These are phyloP conservation scores for Alectura lathami DNA, from an alignment of 2,113 vertebrate species.

Conservation along the genomic window DNA sequence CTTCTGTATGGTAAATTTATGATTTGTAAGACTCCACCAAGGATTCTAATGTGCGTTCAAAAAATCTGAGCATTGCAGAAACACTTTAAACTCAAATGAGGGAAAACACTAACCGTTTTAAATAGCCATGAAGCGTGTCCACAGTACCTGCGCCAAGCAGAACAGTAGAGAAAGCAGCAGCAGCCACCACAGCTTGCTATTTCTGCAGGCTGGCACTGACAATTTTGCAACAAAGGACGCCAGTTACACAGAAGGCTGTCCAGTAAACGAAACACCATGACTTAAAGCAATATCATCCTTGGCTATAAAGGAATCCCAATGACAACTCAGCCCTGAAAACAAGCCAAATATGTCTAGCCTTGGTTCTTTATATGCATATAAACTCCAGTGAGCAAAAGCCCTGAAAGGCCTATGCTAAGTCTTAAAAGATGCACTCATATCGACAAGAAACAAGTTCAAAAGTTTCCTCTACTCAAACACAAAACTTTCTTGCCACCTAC, in stretches of 20 bases:
- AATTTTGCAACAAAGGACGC: neutral
- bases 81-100: neutral
- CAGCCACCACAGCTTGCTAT: neutral
- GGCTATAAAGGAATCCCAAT: neutral
- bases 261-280: neutral
- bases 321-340: neutral
- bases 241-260: neutral
- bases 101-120: neutral
- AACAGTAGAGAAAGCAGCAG: neutral
- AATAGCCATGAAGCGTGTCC: neutral
- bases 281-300: neutral
- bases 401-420: neutral
- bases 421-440: neutral
- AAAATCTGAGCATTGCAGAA: neutral
- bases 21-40: neutral
- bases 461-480: neutral
- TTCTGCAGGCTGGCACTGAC: neutral
- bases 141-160: neutral
- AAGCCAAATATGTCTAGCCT: neutral
- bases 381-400: neutral
- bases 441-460: neutral
- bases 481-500: neutral
- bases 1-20: neutral
- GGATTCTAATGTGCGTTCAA: accelerated
- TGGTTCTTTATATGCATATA: neutral